Evolutionary conservation across 2,113 vertebrate species (phyloP).

Genomic region (Sorex fumeus): DNA sequence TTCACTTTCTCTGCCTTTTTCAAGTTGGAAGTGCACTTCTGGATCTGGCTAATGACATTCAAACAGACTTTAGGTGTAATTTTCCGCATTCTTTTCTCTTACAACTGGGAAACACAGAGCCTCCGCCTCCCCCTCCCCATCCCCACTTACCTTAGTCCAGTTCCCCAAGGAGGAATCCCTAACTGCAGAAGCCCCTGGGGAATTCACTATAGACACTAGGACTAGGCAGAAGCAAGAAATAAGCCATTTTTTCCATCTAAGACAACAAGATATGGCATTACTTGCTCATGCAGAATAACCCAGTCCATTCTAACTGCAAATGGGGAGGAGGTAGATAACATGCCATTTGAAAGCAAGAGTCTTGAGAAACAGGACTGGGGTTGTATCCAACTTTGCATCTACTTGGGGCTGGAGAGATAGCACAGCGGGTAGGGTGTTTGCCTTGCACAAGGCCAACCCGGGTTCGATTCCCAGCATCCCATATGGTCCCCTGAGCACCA

Average conservation of each 20-base stretch:
- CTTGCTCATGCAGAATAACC: background rate
- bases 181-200: background rate
- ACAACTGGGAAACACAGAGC: background rate
- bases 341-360: background rate
- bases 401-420: too few species aligned
- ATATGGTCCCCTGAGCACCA: too few species aligned
- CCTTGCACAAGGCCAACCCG: too few species aligned
- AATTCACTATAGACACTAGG: background rate
- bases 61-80: background rate
- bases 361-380: background rate
- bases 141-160: background rate
- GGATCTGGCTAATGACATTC: background rate
- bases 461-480: too few species aligned
- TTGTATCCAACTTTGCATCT: slow-evolving; percentile 6
- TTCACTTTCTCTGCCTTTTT: background rate
- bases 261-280: background rate
- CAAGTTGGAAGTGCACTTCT: background rate
- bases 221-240: background rate
- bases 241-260: background rate
- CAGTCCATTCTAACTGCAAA: background rate
- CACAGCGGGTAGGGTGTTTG: too few species aligned
- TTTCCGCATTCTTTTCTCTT: background rate
- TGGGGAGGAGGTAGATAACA: background rate
- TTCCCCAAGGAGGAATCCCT: background rate
- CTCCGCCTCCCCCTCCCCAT: background rate